Conservation (phyloP, 2,888 invertebrate species). For the Pyrrhia umbra region DNA sequence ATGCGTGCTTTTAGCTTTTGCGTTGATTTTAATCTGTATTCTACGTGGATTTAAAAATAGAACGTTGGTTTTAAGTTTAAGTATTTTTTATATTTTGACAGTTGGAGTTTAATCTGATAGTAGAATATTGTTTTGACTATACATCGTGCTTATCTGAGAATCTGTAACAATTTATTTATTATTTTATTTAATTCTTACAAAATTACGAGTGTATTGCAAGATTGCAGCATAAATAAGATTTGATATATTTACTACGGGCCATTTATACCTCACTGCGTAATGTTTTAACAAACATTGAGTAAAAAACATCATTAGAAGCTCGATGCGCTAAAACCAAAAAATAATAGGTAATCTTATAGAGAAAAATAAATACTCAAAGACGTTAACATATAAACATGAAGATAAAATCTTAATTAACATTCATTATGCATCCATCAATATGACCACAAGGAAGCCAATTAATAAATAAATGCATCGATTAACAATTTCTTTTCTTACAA, state of each 20-base stretch:
- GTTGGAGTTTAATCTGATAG: constrained; percentile 32
- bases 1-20: constrained; percentile 45
- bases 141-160: constrained; percentile 5
- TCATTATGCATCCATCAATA: constrained; percentile 31
- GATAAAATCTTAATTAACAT: constrained; percentile 45
- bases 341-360: neutral
- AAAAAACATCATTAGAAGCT: too few species aligned
- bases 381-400: constrained; percentile 2
- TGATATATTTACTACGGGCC: too few species aligned
- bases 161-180: constrained; percentile 4
- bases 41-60: constrained; percentile 42
- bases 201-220: too few species aligned
- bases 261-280: too few species aligned
- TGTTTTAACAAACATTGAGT: too few species aligned
- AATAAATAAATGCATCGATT: constrained; percentile 38
- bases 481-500: constrained; percentile 21
- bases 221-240: too few species aligned
- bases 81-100: constrained; percentile 14
- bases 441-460: constrained; percentile 39
- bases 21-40: constrained; percentile 45
- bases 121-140: constrained; percentile 33
- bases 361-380: neutral
- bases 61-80: neutral
- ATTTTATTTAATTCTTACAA: too few species aligned
- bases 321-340: too few species aligned